These are phyloP conservation scores for Pygathrix nemaeus DNA, from an alignment of 2,113 vertebrate species.

Conservation along the genomic window DNA sequence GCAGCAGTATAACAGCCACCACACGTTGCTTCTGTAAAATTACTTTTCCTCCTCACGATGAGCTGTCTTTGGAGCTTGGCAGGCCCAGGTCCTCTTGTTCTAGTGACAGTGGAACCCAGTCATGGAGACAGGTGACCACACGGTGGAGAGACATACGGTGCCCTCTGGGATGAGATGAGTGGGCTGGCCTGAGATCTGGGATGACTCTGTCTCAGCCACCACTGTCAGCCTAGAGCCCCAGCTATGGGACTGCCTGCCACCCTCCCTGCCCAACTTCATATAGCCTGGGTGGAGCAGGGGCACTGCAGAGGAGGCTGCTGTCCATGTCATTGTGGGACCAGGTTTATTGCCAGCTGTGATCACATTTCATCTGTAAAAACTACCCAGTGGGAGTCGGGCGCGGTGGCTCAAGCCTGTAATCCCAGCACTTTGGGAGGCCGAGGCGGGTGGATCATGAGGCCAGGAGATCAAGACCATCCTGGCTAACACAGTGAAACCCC, in stretches of 20 bases:
- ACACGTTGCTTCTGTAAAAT: neutral
- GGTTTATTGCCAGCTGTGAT: neutral
- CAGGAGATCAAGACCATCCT: no score
- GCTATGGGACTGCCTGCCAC: no score
- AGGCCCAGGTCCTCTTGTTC: neutral
- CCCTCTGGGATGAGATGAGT: rapidly evolving
- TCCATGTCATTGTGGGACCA: neutral
- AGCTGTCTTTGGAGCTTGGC: neutral
- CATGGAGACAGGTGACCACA: rapidly evolving
- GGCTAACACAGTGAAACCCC: no score
- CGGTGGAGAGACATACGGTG: rapidly evolving
- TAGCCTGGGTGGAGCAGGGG: rapidly evolving
- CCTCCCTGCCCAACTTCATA: rapidly evolving
- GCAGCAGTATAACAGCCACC: rapidly evolving
- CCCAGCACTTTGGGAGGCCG: no score
- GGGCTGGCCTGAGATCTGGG: neutral
- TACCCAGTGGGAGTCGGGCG: neutral
- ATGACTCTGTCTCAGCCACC: neutral
- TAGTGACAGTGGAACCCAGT: rapidly evolving
- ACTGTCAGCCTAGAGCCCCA: neutral
- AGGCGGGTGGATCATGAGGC: no score
- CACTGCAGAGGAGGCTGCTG: rapidly evolving
- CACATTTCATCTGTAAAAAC: neutral
- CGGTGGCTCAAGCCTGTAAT: no score
- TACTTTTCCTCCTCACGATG: rapidly evolving